phyloP scores from a whole-genome alignment of 2,113 vertebrate genomes.

The Bothrops jararaca region DNA sequence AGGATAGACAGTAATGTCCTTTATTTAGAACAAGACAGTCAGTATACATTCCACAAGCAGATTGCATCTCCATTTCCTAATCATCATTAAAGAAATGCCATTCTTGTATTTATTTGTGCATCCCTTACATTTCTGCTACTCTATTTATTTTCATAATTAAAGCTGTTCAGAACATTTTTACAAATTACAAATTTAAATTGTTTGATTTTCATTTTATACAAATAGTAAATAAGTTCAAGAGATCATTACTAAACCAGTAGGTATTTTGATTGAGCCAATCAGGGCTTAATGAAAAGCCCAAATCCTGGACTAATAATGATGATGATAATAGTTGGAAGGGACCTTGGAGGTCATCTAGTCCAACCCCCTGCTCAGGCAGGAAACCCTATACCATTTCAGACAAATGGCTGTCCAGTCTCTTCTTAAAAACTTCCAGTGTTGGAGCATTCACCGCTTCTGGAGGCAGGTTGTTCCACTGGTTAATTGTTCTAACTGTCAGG shows the following conservation, averaged over 20 bases:
- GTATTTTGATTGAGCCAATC: neutral
- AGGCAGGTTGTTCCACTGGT: too few relatives aligned
- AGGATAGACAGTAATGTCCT: neutral
- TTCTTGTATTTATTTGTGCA: neutral
- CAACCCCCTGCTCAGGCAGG: too few relatives aligned
- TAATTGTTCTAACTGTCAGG: too few relatives aligned
- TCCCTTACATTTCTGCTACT: neutral
- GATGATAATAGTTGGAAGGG: too few relatives aligned
- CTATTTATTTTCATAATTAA: neutral
- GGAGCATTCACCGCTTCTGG: too few relatives aligned
- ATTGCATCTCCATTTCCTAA: neutral
- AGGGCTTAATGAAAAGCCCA: neutral
- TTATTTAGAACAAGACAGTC: neutral
- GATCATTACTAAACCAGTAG: neutral
- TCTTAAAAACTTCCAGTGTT: too few relatives aligned
- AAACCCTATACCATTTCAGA: too few relatives aligned
- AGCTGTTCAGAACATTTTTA: neutral
- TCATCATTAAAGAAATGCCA: neutral
- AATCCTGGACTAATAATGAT: neutral
- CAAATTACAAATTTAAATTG: neutral
- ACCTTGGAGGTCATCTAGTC: too few relatives aligned
- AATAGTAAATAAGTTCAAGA: neutral
- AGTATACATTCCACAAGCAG: neutral
- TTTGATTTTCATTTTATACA: neutral
- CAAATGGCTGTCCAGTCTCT: too few relatives aligned